A percentile compares a stretch with the other conserved stretches of the same genome.
These are phyloP conservation scores for Gymnobelideus leadbeateri DNA, from an alignment of 2,113 vertebrate species.

Conservation along the genomic window DNA sequence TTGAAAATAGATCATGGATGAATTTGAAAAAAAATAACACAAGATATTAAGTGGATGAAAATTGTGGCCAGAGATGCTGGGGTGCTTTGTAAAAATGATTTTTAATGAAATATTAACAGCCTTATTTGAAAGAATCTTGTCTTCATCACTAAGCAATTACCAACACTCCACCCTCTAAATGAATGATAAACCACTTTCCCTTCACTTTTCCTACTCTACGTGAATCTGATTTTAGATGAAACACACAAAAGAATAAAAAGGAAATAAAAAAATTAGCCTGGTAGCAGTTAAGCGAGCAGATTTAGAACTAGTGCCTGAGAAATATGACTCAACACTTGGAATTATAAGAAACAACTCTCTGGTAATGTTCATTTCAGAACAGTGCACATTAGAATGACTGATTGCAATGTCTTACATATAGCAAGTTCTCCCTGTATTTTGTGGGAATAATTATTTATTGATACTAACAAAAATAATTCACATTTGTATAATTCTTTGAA, in stretches of 20 bases:
- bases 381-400: neutral
- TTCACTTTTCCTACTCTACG: constrained; percentile 48
- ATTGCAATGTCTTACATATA: neutral
- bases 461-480: neutral
- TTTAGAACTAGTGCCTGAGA: constrained; percentile 21
- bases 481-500: neutral
- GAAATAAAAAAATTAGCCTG: constrained; percentile 37
- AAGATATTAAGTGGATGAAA: neutral
- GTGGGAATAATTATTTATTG: neutral
- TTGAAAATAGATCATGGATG: neutral
- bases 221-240: constrained; percentile 59
- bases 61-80: neutral
- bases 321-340: constrained; percentile 37
- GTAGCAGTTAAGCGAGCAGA: constrained; percentile 38
- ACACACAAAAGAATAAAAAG: constrained; percentile 46
- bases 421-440: neutral
- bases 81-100: constrained; percentile 54
- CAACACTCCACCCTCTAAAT: constrained; percentile 6
- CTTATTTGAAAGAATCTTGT: neutral
- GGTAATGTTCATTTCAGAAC: neutral
- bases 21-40: neutral
- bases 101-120: constrained; percentile 14
- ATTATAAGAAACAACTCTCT: constrained; percentile 5
- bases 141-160: neutral
- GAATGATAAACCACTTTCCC: constrained; percentile 42